These are phyloP conservation scores for Petrocephalus schoutedeni DNA, from an alignment of 2,797 vertebrate genomes.

Conservation along the genomic window DNA sequence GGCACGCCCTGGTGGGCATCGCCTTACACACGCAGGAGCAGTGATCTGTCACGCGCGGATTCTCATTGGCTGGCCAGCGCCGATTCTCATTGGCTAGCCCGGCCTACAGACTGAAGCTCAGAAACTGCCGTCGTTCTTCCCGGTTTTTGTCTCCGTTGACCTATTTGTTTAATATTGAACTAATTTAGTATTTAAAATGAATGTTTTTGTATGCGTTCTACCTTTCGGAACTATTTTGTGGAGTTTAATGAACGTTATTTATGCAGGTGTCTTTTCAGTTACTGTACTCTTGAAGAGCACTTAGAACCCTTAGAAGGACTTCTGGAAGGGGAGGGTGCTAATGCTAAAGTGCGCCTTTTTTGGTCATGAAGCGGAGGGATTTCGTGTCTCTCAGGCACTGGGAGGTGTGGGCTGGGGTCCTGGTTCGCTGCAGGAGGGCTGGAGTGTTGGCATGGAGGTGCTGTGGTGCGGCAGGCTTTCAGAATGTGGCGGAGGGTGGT, in stretches of 20 bases:
- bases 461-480: not conserved
- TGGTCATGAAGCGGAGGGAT: not conserved
- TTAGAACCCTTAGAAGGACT: not conserved
- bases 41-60: not conserved
- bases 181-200: not conserved
- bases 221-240: not conserved
- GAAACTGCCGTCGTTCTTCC: not conserved
- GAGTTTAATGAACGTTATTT: not conserved
- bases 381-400: not conserved
- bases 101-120: conserved; percentile 9
- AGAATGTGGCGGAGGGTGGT: not conserved
- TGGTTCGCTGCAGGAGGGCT: not conserved
- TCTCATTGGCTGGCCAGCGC: not conserved
- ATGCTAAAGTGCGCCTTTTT: not conserved
- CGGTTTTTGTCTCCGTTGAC: not conserved
- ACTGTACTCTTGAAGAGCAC: too few relatives aligned
- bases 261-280: not conserved
- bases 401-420: not conserved
- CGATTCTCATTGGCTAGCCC: not conserved
- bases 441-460: not conserved
- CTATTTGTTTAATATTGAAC: not conserved
- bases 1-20: conserved; percentile 72
- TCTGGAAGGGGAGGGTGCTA: not conserved
- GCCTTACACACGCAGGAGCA: conserved; percentile 67
- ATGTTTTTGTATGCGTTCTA: not conserved